These are phyloP conservation scores for Labeo rohita DNA, from an alignment of 2,113 vertebrate genomes.

Conservation along the genomic window DNA sequence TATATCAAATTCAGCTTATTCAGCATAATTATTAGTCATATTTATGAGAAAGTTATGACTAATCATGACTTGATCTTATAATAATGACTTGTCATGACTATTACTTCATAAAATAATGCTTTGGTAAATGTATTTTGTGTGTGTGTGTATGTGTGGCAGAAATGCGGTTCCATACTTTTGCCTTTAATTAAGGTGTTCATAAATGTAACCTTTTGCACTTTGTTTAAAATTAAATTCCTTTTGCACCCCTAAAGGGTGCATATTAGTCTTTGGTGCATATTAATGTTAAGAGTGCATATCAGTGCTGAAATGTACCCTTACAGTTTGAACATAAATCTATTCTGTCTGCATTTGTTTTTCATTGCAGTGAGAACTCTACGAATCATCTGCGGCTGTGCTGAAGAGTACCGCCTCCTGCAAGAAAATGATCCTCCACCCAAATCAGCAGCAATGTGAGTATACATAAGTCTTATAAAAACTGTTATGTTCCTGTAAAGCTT, in stretches of 20 bases:
- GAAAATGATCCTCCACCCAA: slow-evolving; percentile 66
- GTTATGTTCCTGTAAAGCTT: not conserved
- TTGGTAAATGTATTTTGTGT: not conserved
- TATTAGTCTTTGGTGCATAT: not conserved
- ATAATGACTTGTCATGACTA: not conserved
- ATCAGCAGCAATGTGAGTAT: slow-evolving; percentile 78
- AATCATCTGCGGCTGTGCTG: slow-evolving; percentile 88
- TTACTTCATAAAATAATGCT: not conserved
- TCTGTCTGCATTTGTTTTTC: not conserved
- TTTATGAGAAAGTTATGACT: no score
- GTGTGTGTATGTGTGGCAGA: not conserved
- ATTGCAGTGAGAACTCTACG: slow-evolving; percentile 84
- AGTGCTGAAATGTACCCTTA: not conserved
- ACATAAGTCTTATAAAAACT: not conserved
- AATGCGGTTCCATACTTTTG: not conserved
- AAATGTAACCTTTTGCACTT: not conserved
- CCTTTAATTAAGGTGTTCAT: not conserved
- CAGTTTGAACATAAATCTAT: not conserved
- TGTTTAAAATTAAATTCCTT: not conserved
- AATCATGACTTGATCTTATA: not conserved
- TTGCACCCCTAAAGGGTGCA: not conserved
- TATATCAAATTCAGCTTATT: no score
- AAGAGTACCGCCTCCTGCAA: slow-evolving; percentile 80
- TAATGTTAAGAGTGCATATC: no score
- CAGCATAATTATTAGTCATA: no score